Evolutionary conservation across 2,113 vertebrate species (phyloP).

Genomic region (Amphiprion ocellaris): DNA sequence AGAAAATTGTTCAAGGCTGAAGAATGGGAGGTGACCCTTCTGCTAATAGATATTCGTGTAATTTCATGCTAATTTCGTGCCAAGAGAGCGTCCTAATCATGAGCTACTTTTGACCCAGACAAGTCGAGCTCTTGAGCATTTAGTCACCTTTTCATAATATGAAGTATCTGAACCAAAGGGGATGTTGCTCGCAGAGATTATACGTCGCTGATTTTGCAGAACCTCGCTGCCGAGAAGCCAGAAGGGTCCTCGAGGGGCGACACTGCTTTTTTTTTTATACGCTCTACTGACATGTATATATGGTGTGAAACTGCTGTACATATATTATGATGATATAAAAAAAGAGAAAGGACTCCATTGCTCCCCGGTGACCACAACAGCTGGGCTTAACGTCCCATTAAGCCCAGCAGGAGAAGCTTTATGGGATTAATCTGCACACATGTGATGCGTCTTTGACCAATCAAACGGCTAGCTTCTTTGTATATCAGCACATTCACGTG

Average conservation of each 20-base stretch:
- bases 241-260: background rate
- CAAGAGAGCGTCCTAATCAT: too few relatives aligned
- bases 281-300: background rate
- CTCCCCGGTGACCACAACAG: slow-evolving; percentile 10
- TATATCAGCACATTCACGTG: background rate
- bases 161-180: too few relatives aligned
- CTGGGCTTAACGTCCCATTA: slow-evolving; percentile 5
- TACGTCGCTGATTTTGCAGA: background rate
- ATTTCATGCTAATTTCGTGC: too few relatives aligned
- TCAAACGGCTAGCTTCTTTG: background rate
- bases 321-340: background rate
- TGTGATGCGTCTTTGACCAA: background rate
- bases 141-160: too few relatives aligned
- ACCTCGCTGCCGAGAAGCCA: background rate
- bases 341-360: background rate
- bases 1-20: too few relatives aligned
- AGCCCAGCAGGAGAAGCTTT: background rate
- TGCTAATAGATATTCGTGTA: too few relatives aligned
- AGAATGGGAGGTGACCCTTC: too few relatives aligned
- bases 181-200: too few relatives aligned
- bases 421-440: slow-evolving; percentile 7
- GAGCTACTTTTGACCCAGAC: too few relatives aligned
- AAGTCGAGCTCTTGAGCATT: too few relatives aligned
- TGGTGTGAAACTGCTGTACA: slow-evolving; percentile 11
- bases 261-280: background rate